Evolutionary conservation across 2,888 invertebrate genomes (phyloP).

Genomic region (Trypoxylon attenuatum): DNA sequence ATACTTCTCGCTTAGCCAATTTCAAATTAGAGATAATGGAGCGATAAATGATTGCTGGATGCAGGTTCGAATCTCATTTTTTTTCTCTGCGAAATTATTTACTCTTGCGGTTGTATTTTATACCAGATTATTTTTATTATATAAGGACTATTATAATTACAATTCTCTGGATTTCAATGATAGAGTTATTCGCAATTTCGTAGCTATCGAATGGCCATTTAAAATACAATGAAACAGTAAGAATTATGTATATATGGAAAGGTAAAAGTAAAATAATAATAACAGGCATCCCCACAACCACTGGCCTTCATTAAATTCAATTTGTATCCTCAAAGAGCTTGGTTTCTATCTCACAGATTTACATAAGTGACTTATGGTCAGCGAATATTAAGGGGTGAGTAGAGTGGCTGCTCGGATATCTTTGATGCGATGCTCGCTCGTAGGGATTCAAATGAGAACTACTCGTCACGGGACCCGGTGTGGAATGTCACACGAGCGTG

Average conservation of each 20-base stretch:
- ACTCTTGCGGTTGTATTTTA: too few species aligned
- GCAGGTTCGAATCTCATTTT: too few species aligned
- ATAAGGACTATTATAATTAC: too few species aligned
- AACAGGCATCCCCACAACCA: too few species aligned
- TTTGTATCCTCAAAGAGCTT: slow-evolving; percentile 43
- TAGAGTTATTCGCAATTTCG: too few species aligned
- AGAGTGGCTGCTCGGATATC: slow-evolving; percentile 57
- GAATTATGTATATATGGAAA: too few species aligned
- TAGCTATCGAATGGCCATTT: too few species aligned
- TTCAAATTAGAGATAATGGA: slow-evolving; percentile 30
- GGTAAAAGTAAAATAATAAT: too few species aligned
- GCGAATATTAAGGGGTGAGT: slow-evolving; percentile 57
- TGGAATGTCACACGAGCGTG: slow-evolving; percentile 56
- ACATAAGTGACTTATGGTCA: slow-evolving; percentile 69
- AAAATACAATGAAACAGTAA: too few species aligned
- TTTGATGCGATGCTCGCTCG: slow-evolving; percentile 63
- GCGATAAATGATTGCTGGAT: slow-evolving; percentile 11
- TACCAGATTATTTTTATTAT: too few species aligned
- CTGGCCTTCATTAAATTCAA: slow-evolving; percentile 58
- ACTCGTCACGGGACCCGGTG: slow-evolving; percentile 50
- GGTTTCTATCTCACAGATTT: slow-evolving; percentile 59
- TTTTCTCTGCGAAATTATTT: too few species aligned
- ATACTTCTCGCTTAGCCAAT: slow-evolving; percentile 28
- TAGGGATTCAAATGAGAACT: slow-evolving; percentile 60
- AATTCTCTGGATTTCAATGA: too few species aligned